Conservation (phyloP, 2,797 vertebrate species). For the Oryzias dopingdopingensis region DNA sequence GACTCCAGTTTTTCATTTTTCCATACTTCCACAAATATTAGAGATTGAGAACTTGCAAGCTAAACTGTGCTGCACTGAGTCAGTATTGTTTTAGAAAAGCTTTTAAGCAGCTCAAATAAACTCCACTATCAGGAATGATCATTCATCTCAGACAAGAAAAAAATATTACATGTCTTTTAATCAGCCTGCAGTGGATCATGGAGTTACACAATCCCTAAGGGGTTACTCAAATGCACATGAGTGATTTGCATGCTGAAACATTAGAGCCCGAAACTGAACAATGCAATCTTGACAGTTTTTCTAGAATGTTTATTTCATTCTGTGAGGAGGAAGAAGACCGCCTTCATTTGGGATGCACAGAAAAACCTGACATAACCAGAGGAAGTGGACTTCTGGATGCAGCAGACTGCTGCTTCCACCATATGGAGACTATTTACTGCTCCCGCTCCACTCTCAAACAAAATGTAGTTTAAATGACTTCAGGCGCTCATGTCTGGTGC, state of each 20-base stretch:
- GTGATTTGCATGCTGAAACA: conserved; percentile 51
- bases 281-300: conserved; percentile 37
- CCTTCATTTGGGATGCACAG: too few species aligned
- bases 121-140: conserved; percentile 45
- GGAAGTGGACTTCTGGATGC: conserved; percentile 34
- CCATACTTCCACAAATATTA: conserved; percentile 46
- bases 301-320: conserved; percentile 47
- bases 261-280: conserved; percentile 48
- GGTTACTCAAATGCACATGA: conserved; percentile 33
- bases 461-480: conserved; percentile 44
- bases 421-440: conserved; percentile 64
- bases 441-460: conserved; percentile 38
- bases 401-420: conserved; percentile 29
- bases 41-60: conserved; percentile 28
- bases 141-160: conserved; percentile 28
- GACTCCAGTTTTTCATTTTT: conserved; percentile 50
- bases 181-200: conserved; percentile 52
- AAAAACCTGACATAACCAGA: conserved; percentile 18
- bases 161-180: conserved; percentile 54
- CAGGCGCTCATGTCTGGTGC: conserved; percentile 23
- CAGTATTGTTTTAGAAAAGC: conserved; percentile 39
- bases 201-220: conserved; percentile 34
- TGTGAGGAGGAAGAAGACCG: conserved; percentile 22
- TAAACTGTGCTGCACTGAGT: conserved; percentile 28
- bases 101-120: conserved; percentile 55